Percentiles rank a stretch among this genome's conserved stretches.
Evolutionary conservation across 2,797 vertebrate genomes (phyloP).

Genomic region (Cichlasoma orientale): DNA sequence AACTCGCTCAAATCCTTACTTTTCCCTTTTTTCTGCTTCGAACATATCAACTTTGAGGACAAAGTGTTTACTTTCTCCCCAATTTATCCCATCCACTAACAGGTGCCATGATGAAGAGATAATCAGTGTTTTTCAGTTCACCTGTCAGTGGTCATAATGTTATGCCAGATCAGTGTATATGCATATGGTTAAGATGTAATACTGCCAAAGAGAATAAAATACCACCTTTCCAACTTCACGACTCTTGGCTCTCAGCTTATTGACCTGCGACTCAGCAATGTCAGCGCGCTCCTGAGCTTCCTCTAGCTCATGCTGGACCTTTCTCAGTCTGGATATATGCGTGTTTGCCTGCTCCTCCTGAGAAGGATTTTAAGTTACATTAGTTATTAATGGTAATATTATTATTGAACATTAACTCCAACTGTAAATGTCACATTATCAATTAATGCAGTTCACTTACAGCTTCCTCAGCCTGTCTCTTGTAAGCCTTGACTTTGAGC

Average conservation of each 20-base stretch:
- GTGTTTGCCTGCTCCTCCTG: slow-evolving; percentile 81
- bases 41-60: no score
- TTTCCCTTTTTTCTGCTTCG: no score
- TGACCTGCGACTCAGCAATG: slow-evolving; percentile 91
- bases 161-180: not conserved
- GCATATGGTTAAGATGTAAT: not conserved
- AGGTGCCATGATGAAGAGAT: no score
- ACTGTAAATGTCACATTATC: not conserved
- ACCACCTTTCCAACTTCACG: slow-evolving; percentile 65
- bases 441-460: no score
- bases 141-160: no score
- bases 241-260: slow-evolving; percentile 84
- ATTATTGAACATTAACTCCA: no score
- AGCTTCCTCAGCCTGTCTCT: no score
- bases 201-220: not conserved
- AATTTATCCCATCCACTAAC: no score
- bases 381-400: not conserved
- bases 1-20: no score
- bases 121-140: no score
- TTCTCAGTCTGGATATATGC: slow-evolving; percentile 85
- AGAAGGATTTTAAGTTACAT: not conserved
- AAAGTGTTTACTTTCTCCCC: no score
- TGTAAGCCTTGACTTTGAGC: slow-evolving; percentile 72
- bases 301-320: slow-evolving; percentile 88
- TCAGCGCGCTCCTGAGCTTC: slow-evolving; percentile 89